Conservation (phyloP, 2,888 invertebrate species). For the Scrobipalpa atriplicella region DNA sequence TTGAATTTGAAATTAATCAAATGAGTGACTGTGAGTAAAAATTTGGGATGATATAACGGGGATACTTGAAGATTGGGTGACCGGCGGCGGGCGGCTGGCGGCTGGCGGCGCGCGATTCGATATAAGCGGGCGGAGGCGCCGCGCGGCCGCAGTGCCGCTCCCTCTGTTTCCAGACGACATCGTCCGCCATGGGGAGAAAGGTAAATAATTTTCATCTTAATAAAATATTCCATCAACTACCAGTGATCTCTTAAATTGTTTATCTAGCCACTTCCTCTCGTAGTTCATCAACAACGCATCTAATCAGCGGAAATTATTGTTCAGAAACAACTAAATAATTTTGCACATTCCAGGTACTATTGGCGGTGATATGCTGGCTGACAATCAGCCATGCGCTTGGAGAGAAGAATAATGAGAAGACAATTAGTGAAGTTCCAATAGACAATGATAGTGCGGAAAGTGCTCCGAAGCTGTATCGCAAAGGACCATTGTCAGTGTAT, state of each 20-base stretch:
- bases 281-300: neutral
- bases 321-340: slow-evolving; percentile 12
- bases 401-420: slow-evolving; percentile 39
- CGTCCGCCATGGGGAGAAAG: slow-evolving; percentile 70
- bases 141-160: slow-evolving; percentile 68
- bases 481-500: slow-evolving; percentile 59
- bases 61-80: slow-evolving; percentile 40
- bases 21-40: slow-evolving; percentile 16
- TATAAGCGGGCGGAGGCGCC: slow-evolving; percentile 62
- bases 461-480: slow-evolving; percentile 61
- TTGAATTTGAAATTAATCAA: slow-evolving; percentile 34
- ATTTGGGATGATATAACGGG: slow-evolving; percentile 54
- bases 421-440: slow-evolving; percentile 45
- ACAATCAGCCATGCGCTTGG: slow-evolving; percentile 48
- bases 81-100: slow-evolving; percentile 39
- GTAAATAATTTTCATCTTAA: slow-evolving; percentile 49
- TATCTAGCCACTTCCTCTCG: neutral
- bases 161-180: slow-evolving; percentile 59
- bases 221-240: neutral
- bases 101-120: slow-evolving; percentile 48
- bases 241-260: neutral
- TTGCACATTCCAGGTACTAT: slow-evolving; percentile 59
- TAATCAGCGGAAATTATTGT: neutral
- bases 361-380: slow-evolving; percentile 61
- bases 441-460: slow-evolving; percentile 65